phyloP scores from a whole-genome alignment of 2,797 vertebrate species.

The Buceros bicornis region DNA sequence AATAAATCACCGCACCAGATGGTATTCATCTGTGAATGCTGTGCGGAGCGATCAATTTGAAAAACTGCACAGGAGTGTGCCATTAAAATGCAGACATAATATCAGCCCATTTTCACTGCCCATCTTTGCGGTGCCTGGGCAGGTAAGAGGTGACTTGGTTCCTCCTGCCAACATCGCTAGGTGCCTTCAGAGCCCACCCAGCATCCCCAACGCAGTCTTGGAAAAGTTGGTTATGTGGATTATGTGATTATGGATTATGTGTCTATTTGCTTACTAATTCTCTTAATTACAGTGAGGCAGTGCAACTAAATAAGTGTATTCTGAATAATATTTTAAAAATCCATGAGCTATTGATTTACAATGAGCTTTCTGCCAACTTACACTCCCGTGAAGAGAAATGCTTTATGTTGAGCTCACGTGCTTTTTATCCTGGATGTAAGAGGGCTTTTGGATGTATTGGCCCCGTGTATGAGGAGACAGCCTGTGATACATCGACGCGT shows the following conservation, averaged over 20 bases:
- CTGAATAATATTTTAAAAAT: not conserved
- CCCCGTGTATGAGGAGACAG: rapidly evolving
- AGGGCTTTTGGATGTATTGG: not conserved
- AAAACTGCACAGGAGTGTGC: constrained; percentile 11
- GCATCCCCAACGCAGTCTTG: not conserved
- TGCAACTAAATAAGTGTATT: not conserved
- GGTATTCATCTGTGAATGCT: constrained; percentile 65
- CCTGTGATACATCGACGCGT: rapidly evolving
- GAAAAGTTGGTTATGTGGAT: not conserved
- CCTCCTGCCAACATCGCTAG: not conserved
- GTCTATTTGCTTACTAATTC: not conserved
- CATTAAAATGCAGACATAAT: constrained; percentile 6
- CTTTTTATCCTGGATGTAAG: not conserved
- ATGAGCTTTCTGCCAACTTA: not conserved
- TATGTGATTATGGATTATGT: not conserved
- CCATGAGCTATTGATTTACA: not conserved
- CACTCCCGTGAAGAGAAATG: not conserved
- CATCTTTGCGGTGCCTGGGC: not conserved
- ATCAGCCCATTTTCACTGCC: constrained; percentile 10
- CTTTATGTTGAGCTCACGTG: not conserved
- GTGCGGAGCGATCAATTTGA: constrained; percentile 17
- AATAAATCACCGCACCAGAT: constrained; percentile 73
- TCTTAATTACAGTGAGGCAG: not conserved
- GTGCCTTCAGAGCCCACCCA: not conserved
- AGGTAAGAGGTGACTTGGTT: not conserved